phyloP scores from a whole-genome alignment of 53 echinoderm and acorn worm genomes.

The Hippasteria phrygiana region DNA sequence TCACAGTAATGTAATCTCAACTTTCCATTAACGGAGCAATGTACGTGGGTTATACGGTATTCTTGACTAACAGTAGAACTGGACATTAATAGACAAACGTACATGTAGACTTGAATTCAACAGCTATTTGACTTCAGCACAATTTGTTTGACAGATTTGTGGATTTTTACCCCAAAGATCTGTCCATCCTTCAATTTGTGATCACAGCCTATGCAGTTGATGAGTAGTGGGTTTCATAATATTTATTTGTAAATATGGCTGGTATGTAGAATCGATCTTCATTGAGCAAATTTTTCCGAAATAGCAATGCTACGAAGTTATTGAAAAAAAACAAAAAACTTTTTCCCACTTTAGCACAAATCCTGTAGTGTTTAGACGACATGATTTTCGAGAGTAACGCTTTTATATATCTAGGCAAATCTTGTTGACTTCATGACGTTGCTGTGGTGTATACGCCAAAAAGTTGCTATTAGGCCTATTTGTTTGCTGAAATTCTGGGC shows the following conservation, averaged over 20 bases:
- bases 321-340: background rate
- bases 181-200: constrained; percentile 4
- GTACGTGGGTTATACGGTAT: background rate
- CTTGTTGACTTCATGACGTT: constrained; percentile 1
- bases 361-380: background rate
- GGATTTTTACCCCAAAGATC: background rate
- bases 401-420: background rate
- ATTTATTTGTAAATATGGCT: background rate
- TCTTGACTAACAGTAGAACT: background rate
- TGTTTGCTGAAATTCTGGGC: background rate
- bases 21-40: background rate
- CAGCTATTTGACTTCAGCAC: background rate
- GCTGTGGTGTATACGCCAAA: constrained; percentile 16
- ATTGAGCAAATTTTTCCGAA: background rate
- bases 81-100: background rate
- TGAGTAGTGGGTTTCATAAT: background rate
- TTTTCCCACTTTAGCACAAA: background rate
- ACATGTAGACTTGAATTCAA: too few species aligned
- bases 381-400: background rate
- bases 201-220: constrained; percentile 55
- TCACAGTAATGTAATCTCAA: background rate
- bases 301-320: background rate
- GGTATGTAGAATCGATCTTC: background rate
- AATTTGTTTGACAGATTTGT: background rate
- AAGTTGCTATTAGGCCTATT: background rate